A percentile compares a stretch with the other conserved stretches of the same genome.
Evolutionary conservation across 2,888 invertebrate species (phyloP).

Genomic region (Drosophila nr. fundita): DNA sequence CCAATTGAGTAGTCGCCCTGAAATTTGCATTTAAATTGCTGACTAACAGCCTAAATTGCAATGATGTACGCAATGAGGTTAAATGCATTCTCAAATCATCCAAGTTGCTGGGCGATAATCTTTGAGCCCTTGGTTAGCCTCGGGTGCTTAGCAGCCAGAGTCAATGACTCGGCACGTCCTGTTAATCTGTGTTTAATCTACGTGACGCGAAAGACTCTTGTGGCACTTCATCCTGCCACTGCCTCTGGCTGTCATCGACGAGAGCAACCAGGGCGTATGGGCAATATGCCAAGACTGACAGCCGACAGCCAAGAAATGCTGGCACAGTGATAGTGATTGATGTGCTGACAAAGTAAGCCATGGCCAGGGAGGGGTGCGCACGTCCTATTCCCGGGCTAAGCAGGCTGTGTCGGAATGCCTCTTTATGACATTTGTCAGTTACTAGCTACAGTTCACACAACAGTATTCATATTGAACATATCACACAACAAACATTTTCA

Average conservation of each 20-base stretch:
- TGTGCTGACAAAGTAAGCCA: slow-evolving; percentile 30
- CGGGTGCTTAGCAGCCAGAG: slow-evolving; percentile 11
- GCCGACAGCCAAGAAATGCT: slow-evolving; percentile 54
- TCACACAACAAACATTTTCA: background rate
- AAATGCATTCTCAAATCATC: slow-evolving; percentile 23
- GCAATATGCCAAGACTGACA: slow-evolving; percentile 55
- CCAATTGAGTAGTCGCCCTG: background rate
- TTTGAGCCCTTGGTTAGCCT: slow-evolving; percentile 12
- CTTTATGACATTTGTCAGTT: background rate
- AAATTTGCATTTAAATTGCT: slow-evolving; percentile 10
- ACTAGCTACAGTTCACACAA: background rate
- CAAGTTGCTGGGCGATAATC: slow-evolving; percentile 27
- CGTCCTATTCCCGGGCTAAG: background rate
- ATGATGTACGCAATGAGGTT: slow-evolving; percentile 5
- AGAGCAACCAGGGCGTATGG: slow-evolving; percentile 40
- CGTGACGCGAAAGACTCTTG: slow-evolving; percentile 40
- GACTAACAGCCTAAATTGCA: slow-evolving; percentile 17
- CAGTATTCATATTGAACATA: background rate
- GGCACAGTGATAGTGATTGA: slow-evolving; percentile 53
- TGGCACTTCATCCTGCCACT: slow-evolving; percentile 2
- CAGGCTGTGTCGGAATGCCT: slow-evolving; percentile 23
- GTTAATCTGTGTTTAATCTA: slow-evolving; percentile 55
- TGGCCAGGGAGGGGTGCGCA: too few relatives aligned
- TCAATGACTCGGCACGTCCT: slow-evolving; percentile 50
- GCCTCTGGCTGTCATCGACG: slow-evolving; percentile 24